These are phyloP conservation scores for Bovichtus diacanthus DNA, from an alignment of 2,797 vertebrate species.

Conservation along the genomic window DNA sequence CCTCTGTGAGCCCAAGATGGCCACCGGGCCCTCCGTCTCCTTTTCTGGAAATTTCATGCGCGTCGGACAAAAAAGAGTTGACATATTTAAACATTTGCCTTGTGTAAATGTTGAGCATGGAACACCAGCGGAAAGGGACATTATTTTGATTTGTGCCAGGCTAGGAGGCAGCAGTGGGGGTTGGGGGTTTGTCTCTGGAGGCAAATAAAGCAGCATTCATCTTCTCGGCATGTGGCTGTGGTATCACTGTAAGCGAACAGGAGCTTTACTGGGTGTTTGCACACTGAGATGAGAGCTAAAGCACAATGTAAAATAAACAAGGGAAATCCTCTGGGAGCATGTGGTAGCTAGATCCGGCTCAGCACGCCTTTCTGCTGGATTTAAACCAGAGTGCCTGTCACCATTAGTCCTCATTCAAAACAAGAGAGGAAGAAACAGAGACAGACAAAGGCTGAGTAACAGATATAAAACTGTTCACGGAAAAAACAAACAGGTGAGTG, in stretches of 20 bases:
- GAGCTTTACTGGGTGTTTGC: conserved; percentile 56
- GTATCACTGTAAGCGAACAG: conserved; percentile 41
- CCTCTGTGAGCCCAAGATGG: conserved; percentile 14
- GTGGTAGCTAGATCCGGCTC: conserved; percentile 21
- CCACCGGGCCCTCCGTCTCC: conserved; percentile 16
- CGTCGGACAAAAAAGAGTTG: conserved; percentile 58
- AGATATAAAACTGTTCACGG: conserved; percentile 27
- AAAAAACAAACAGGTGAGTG: conserved; percentile 23
- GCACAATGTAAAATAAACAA: conserved; percentile 50
- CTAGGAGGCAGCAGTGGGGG: conserved; percentile 44
- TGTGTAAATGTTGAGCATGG: conserved; percentile 68
- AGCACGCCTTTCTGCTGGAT: conserved; percentile 23
- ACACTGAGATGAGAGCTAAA: conserved; percentile 47
- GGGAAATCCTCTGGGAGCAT: conserved; percentile 41
- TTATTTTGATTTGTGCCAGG: conserved; percentile 77
- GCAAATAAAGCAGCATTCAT: conserved; percentile 59
- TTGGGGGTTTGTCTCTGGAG: conserved; percentile 52
- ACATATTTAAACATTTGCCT: conserved; percentile 72
- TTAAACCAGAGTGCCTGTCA: conserved; percentile 48
- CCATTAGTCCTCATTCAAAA: conserved; percentile 39
- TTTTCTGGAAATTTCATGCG: conserved; percentile 66
- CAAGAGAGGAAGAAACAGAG: conserved; percentile 17
- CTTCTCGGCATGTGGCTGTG: conserved; percentile 31
- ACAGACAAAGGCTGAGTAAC: conserved; percentile 27
- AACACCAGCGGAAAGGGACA: conserved; percentile 53